Percentiles rank a stretch among this genome's conserved stretches.
These are phyloP conservation scores for Lycodopsis pacificus DNA, from an alignment of 2,797 vertebrate genomes.

Conservation along the genomic window DNA sequence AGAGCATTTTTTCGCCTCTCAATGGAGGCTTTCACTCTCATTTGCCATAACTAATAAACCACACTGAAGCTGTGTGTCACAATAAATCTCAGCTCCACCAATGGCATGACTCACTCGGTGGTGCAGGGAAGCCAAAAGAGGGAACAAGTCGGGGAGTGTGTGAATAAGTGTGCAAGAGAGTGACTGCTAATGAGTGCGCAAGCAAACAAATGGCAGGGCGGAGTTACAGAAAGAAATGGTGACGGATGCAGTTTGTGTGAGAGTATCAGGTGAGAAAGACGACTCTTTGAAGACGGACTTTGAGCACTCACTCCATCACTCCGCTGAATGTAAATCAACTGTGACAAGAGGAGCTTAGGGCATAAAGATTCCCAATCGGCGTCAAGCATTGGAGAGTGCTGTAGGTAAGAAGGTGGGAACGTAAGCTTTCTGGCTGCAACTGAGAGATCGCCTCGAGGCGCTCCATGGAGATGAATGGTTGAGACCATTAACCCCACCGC, in stretches of 20 bases:
- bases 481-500: constrained; percentile 78
- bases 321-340: constrained; percentile 74
- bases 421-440: constrained; percentile 63
- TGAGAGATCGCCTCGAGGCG: constrained; percentile 59
- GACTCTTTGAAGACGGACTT: constrained; percentile 65
- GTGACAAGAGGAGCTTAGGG: constrained; percentile 73
- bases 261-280: constrained; percentile 61
- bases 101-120: constrained; percentile 69
- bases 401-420: constrained; percentile 72
- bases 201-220: constrained; percentile 52
- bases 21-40: constrained; percentile 67
- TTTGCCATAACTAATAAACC: constrained; percentile 79
- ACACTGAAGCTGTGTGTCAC: constrained; percentile 66
- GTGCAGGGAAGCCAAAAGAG: constrained; percentile 53
- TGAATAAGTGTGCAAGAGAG: constrained; percentile 33
- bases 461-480: constrained; percentile 75
- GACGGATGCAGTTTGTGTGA: constrained; percentile 59
- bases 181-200: constrained; percentile 60
- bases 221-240: constrained; percentile 44
- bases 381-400: constrained; percentile 60
- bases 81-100: constrained; percentile 69
- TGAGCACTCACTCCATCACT: constrained; percentile 72
- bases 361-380: constrained; percentile 76
- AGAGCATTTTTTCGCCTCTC: constrained; percentile 71
- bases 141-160: constrained; percentile 28